Conservation (phyloP, 2,797 vertebrate species). For the Onychomys torridus region DNA sequence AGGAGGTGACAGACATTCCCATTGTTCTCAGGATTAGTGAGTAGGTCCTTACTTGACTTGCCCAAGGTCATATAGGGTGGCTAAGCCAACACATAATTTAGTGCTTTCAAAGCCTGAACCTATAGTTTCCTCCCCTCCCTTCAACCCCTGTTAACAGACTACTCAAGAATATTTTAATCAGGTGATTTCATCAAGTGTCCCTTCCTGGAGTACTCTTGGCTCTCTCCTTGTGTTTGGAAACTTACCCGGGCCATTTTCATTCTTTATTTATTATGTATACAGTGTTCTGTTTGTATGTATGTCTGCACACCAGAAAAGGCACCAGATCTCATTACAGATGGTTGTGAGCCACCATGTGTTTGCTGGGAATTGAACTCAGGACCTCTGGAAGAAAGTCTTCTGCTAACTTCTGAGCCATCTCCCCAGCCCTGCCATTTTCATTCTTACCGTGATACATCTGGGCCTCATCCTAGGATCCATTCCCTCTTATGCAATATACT, state of each 20-base stretch:
- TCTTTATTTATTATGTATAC: neutral
- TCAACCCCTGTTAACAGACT: constrained; percentile 23
- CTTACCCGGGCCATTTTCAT: constrained; percentile 26
- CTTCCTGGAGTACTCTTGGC: constrained; percentile 55
- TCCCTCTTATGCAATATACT: neutral
- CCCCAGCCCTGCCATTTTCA: neutral
- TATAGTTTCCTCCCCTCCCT: constrained; percentile 39
- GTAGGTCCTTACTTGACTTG: constrained; percentile 36
- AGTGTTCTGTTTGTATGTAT: no score
- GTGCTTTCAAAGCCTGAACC: constrained; percentile 60
- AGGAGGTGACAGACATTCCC: constrained; percentile 71
- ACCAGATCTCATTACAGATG: no score
- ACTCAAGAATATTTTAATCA: constrained; percentile 72
- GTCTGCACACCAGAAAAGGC: no score
- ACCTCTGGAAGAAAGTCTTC: no score
- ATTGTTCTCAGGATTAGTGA: constrained; percentile 58
- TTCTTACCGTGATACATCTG: neutral
- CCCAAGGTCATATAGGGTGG: constrained; percentile 56
- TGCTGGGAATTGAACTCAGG: no score
- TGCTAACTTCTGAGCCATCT: no score
- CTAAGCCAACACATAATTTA: constrained; percentile 59
- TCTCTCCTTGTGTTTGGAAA: constrained; percentile 71
- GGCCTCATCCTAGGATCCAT: neutral
- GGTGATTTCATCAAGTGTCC: constrained; percentile 71
- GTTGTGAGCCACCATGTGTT: no score